Conservation (phyloP, 2,888 invertebrate species). For the Invenusta paracnida region DNA sequence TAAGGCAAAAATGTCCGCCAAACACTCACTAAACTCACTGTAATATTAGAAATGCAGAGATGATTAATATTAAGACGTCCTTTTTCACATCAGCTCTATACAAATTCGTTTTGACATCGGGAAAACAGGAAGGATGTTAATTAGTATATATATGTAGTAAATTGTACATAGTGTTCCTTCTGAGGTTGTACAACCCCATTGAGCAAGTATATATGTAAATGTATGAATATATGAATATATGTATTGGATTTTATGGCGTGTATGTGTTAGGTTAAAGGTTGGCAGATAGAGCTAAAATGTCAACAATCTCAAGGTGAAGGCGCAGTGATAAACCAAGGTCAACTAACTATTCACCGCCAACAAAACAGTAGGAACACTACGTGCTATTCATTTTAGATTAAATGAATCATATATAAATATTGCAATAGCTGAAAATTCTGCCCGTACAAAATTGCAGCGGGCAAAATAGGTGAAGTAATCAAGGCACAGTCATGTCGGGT, state of each 20-base stretch:
- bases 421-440: constrained; percentile 11
- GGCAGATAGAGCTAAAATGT: constrained; percentile 11
- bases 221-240: too few species aligned
- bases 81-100: too few species aligned
- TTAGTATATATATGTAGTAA: background rate
- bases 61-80: background rate
- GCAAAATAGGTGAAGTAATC: background rate
- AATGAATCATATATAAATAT: background rate
- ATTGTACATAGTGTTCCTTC: too few species aligned
- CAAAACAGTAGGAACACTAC: background rate
- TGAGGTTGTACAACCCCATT: too few species aligned
- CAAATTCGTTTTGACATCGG: too few species aligned
- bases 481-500: constrained; percentile 29
- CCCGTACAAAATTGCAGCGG: constrained; percentile 22
- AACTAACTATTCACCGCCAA: background rate
- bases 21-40: background rate
- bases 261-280: background rate
- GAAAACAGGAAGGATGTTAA: too few species aligned
- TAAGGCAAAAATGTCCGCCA: constrained; percentile 5
- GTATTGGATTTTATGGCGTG: too few species aligned
- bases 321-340: constrained; percentile 6
- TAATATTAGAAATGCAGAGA: constrained; percentile 7
- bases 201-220: too few species aligned
- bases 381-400: background rate
- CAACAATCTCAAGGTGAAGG: constrained; percentile 15